Conservation (phyloP, 2,888 invertebrate species). For the Torymus texanus region DNA sequence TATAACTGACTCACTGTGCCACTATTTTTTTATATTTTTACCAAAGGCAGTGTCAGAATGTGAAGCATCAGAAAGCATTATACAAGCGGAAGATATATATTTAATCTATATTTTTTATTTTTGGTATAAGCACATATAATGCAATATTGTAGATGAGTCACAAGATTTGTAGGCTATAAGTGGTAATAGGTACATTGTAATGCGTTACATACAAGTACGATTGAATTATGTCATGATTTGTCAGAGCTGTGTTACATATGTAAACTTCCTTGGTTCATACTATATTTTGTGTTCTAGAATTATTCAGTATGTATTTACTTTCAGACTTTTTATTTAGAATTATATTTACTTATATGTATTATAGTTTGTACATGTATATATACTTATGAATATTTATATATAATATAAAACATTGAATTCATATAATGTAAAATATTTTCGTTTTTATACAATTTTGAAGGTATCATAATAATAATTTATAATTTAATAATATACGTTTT, state of each 20-base stretch:
- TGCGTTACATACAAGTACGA: constrained; percentile 29
- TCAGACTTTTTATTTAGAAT: constrained; percentile 9
- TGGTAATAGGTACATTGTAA: constrained; percentile 11
- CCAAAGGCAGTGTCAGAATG: constrained; percentile 46
- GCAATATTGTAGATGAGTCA: neutral
- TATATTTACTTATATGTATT: constrained; percentile 25
- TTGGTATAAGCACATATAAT: constrained; percentile 16
- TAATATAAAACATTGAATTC: neutral
- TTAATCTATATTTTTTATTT: constrained; percentile 37
- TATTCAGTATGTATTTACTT: neutral
- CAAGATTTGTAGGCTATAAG: neutral
- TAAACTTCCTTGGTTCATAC: constrained; percentile 8
- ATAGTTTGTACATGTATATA: constrained; percentile 18
- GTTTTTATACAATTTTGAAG: constrained; percentile 17
- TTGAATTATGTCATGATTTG: constrained; percentile 11
- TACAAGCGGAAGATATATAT: constrained; percentile 13
- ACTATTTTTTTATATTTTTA: constrained; percentile 46
- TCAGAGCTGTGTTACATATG: constrained; percentile 31
- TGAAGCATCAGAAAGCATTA: constrained; percentile 12
- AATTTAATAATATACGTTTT: neutral
- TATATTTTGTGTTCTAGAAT: constrained; percentile 13
- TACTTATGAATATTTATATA: constrained; percentile 2
- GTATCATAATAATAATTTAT: neutral
- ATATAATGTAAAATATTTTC: constrained; percentile 3
- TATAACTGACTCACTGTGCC: constrained; percentile 10